Conservation (phyloP, 2,113 vertebrate species). For the Myanophis thanlyinensis region DNA sequence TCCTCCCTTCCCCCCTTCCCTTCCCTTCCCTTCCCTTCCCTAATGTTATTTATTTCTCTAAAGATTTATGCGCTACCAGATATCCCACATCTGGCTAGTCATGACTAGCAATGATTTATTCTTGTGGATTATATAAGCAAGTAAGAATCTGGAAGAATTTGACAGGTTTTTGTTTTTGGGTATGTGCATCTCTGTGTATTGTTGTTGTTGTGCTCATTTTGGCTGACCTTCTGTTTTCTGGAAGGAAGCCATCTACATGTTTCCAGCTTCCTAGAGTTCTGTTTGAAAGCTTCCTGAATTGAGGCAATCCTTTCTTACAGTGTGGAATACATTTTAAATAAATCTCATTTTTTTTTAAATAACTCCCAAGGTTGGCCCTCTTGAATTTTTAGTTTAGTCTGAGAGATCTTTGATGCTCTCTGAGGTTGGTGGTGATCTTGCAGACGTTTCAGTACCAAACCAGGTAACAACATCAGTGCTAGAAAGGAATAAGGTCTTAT, state of each 20-base stretch:
- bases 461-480: no score
- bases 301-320: neutral
- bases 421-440: no score
- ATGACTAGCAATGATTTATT: neutral
- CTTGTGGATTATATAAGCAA: neutral
- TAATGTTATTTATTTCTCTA: neutral
- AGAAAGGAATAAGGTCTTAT: no score
- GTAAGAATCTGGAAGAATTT: neutral
- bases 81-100: neutral
- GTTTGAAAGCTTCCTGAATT: neutral
- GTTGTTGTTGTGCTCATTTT: neutral
- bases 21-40: neutral
- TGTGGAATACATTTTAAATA: neutral
- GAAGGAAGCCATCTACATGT: neutral
- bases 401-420: no score
- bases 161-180: neutral
- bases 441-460: no score
- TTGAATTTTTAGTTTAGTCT: neutral
- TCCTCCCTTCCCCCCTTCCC: no score
- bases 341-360: neutral
- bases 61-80: neutral
- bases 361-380: neutral
- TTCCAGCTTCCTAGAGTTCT: neutral
- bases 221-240: neutral
- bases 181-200: no score